Evolutionary conservation across 2,797 vertebrate species (phyloP).

Genomic region (Ptychadena robeensis): DNA sequence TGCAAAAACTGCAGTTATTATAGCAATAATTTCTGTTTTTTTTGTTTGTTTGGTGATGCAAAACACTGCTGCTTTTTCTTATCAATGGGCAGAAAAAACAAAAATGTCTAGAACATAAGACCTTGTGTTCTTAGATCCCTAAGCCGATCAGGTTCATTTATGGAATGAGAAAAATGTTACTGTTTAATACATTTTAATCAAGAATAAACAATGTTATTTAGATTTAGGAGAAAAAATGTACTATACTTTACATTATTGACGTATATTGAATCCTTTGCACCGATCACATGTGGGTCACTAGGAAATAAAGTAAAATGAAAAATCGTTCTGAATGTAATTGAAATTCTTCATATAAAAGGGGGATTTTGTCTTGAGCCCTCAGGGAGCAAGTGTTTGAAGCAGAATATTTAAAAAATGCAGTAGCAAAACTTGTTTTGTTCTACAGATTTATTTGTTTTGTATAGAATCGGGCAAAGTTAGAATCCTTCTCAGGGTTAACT

Average conservation of each 20-base stretch:
- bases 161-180: conserved; percentile 43
- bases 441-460: too few species aligned
- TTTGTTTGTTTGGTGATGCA: too few species aligned
- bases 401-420: neutral
- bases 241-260: conserved; percentile 8
- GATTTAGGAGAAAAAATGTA: conserved; percentile 15
- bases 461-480: too few species aligned
- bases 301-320: conserved; percentile 6
- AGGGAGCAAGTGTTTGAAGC: conserved; percentile 12
- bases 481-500: too few species aligned
- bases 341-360: conserved; percentile 25
- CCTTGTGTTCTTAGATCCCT: neutral
- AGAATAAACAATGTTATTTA: conserved; percentile 15
- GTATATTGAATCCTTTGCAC: conserved; percentile 21
- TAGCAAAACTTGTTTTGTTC: neutral
- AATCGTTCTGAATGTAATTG: conserved; percentile 18
- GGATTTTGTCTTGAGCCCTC: conserved; percentile 20
- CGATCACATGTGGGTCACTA: conserved; percentile 53
- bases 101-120: neutral
- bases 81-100: too few species aligned
- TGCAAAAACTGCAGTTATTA: too few species aligned
- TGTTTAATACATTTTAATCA: conserved; percentile 20
- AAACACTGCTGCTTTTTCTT: too few species aligned
- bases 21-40: too few species aligned
- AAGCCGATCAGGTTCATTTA: neutral